Evolutionary conservation across 2,113 vertebrate species (phyloP).

Genomic region (Ptyas mucosa): DNA sequence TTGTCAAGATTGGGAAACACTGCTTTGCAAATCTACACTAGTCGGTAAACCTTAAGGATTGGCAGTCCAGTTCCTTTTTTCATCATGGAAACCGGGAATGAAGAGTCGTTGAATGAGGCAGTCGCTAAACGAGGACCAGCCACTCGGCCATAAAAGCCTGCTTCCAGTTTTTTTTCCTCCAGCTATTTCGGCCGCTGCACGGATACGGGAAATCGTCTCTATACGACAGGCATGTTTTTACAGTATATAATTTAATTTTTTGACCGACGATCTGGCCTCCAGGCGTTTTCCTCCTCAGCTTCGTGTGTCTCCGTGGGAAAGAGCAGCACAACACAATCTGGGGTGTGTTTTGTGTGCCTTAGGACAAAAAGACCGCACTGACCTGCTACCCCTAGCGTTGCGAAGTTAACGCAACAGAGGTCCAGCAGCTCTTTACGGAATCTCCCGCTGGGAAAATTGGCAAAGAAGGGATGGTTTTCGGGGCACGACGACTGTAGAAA

Average conservation of each 20-base stretch:
- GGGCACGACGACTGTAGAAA: neutral
- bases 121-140: neutral
- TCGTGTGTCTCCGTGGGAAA: neutral
- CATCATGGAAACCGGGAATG: rapidly evolving
- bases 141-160: neutral
- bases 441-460: neutral
- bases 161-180: neutral
- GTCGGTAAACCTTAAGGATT: neutral
- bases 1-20: neutral
- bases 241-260: no score
- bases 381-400: neutral
- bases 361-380: neutral
- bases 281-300: neutral
- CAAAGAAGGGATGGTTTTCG: neutral
- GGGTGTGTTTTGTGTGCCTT: neutral
- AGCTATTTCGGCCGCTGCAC: neutral
- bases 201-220: neutral
- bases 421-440: neutral
- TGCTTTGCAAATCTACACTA: rapidly evolving
- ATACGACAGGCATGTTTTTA: neutral
- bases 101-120: neutral
- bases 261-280: rapidly evolving
- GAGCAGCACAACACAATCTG: neutral
- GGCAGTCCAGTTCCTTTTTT: neutral
- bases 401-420: neutral